Evolutionary conservation across 2,888 invertebrate genomes (phyloP).

Genomic region (Diaperis boleti): DNA sequence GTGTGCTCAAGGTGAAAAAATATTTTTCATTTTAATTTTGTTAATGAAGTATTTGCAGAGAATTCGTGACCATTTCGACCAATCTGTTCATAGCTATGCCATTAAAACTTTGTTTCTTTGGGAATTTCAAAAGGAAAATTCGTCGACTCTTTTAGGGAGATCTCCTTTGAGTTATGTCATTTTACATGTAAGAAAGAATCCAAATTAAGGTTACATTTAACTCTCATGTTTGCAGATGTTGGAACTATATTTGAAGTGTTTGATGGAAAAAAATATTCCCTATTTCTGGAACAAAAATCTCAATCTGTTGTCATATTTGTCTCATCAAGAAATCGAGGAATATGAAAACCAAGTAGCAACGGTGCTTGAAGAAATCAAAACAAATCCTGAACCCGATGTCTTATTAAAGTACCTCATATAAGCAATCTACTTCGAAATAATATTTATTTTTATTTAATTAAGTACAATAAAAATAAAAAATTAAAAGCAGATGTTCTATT

Average conservation of each 20-base stretch:
- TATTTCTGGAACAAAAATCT: neutral
- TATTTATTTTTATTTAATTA: neutral
- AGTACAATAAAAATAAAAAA: neutral
- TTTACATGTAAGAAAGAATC: neutral
- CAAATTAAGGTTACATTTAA: no score
- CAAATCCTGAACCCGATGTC: neutral
- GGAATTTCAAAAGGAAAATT: neutral
- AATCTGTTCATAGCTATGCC: slow-evolving; percentile 7
- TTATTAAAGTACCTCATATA: neutral
- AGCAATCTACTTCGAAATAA: no score
- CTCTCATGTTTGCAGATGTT: slow-evolving; percentile 1
- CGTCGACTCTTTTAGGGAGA: neutral
- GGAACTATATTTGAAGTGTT: neutral
- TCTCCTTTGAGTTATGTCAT: neutral
- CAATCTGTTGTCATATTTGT: slow-evolving; percentile 1
- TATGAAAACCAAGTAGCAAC: neutral
- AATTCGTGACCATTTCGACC: slow-evolving; percentile 7
- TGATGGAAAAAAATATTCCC: neutral
- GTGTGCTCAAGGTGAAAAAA: slow-evolving; percentile 14
- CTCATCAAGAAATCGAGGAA: neutral
- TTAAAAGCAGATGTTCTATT: no score
- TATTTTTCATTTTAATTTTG: no score
- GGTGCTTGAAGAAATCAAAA: neutral
- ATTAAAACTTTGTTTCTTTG: slow-evolving; percentile 12
- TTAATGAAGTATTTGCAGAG: slow-evolving; percentile 6